Evolutionary conservation across 53 echinoderm and acorn worm genomes (phyloP).

Genomic region (Henricia sp.): DNA sequence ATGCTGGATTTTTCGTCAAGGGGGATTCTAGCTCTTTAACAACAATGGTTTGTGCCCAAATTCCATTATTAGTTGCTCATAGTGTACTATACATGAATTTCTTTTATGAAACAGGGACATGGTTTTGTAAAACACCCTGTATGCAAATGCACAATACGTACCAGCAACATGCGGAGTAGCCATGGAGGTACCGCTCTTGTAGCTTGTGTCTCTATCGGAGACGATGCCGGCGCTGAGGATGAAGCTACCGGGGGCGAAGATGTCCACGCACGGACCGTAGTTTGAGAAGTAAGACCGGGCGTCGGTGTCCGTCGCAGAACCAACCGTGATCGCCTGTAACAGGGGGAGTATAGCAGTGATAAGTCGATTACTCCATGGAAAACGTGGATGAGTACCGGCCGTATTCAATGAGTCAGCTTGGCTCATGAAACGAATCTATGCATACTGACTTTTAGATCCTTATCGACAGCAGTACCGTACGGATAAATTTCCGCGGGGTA

Average conservation of each 20-base stretch:
- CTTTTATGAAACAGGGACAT: neutral
- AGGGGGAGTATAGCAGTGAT: too few species aligned
- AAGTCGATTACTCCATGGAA: too few species aligned
- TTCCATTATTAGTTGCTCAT: neutral
- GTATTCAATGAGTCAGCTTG: too few species aligned
- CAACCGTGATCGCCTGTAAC: conserved; percentile 47
- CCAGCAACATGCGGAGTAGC: conserved; percentile 54
- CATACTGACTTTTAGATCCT: too few species aligned
- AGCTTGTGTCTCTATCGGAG: conserved; percentile 3
- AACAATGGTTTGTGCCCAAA: too few species aligned
- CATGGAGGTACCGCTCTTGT: conserved; percentile 59
- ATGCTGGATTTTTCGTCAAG: too few species aligned
- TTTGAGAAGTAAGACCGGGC: conserved; percentile 57
- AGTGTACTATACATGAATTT: neutral
- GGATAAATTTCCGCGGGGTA: too few species aligned
- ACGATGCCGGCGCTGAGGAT: conserved; percentile 36
- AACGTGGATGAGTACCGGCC: neutral
- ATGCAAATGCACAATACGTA: neutral
- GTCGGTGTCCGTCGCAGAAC: conserved; percentile 44
- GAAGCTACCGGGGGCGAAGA: conserved; percentile 53
- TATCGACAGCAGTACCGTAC: too few species aligned
- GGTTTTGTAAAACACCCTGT: too few species aligned
- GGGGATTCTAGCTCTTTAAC: too few species aligned
- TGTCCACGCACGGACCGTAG: conserved; percentile 55
- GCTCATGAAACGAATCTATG: too few species aligned